Evolutionary conservation across 1,140 invertebrate genomes (phyloP).

Genomic region (Tribolium madens): DNA sequence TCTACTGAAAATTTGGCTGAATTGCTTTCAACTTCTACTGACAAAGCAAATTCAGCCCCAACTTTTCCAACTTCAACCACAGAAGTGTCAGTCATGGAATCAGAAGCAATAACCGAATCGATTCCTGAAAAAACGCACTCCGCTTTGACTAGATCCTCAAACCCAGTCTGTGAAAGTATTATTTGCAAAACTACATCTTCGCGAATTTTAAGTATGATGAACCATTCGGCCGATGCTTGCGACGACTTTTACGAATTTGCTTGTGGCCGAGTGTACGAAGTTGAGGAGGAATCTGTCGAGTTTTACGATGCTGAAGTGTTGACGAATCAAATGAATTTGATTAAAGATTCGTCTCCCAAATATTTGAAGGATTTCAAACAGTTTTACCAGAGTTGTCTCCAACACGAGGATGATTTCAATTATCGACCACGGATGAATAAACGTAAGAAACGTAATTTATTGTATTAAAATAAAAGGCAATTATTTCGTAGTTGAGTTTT

Average conservation of each 20-base stretch:
- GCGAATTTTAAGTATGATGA: slow-evolving; percentile 54
- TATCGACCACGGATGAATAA: slow-evolving; percentile 28
- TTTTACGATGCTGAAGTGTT: not conserved
- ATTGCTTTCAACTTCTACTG: no score
- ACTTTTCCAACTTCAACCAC: no score
- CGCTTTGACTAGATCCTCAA: not conserved
- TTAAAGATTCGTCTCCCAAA: slow-evolving; percentile 4
- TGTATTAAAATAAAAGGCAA: not conserved
- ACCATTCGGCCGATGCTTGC: slow-evolving; percentile 73
- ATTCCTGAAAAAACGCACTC: not conserved
- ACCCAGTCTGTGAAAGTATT: not conserved
- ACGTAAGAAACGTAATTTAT: slow-evolving; percentile 19
- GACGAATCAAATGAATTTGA: not conserved
- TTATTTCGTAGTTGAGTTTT: slow-evolving; percentile 39
- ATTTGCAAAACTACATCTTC: slow-evolving; percentile 41
- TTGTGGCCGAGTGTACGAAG: slow-evolving; percentile 66
- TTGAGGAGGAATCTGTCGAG: slow-evolving; percentile 9
- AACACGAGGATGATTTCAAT: slow-evolving; percentile 42
- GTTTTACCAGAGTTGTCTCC: slow-evolving; percentile 48
- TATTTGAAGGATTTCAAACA: slow-evolving; percentile 16
- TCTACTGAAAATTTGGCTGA: no score
- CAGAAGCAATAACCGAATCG: not conserved
- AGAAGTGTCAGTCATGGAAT: not conserved
- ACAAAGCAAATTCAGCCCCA: no score
- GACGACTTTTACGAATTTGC: slow-evolving; percentile 81